These are phyloP conservation scores for Polyploca ridens DNA, from an alignment of 2,888 invertebrate genomes.

Conservation along the genomic window DNA sequence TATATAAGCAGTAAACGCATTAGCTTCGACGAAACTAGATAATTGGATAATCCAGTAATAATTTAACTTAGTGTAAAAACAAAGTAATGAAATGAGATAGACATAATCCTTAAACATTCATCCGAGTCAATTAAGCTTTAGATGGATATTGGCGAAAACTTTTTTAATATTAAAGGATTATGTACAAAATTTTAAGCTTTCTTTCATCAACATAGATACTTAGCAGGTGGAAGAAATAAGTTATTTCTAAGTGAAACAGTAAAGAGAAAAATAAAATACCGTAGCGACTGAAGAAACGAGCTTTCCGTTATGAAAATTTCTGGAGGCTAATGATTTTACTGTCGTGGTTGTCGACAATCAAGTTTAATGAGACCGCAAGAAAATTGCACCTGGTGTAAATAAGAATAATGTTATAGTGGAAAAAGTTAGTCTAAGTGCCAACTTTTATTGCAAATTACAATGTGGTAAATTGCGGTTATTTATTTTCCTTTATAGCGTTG, in stretches of 20 bases:
- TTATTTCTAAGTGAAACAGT: not conserved
- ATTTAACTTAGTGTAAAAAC: not conserved
- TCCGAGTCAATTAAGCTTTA: not conserved
- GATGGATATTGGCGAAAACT: not conserved
- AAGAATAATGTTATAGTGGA: not conserved
- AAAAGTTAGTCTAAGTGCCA: not conserved
- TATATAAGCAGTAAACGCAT: not conserved
- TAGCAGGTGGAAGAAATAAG: not conserved
- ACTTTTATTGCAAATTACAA: not conserved
- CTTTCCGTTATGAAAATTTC: constrained; percentile 10
- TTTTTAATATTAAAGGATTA: not conserved
- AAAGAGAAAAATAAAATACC: not conserved
- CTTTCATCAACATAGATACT: not conserved
- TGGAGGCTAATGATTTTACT: constrained; percentile 11
- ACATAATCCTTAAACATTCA: not conserved
- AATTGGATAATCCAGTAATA: not conserved
- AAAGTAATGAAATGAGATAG: not conserved
- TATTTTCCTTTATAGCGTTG: not conserved
- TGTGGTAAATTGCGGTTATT: not conserved
- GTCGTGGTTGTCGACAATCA: not conserved
- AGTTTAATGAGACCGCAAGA: constrained; percentile 6
- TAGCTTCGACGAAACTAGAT: not conserved
- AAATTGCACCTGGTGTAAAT: constrained; percentile 7
- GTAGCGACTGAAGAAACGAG: not conserved
- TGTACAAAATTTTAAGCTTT: not conserved